Percentiles rank a stretch among this genome's conserved stretches.
These are phyloP conservation scores for Mactra quadrangularis DNA, from an alignment of 1,140 invertebrate genomes.

Conservation along the genomic window DNA sequence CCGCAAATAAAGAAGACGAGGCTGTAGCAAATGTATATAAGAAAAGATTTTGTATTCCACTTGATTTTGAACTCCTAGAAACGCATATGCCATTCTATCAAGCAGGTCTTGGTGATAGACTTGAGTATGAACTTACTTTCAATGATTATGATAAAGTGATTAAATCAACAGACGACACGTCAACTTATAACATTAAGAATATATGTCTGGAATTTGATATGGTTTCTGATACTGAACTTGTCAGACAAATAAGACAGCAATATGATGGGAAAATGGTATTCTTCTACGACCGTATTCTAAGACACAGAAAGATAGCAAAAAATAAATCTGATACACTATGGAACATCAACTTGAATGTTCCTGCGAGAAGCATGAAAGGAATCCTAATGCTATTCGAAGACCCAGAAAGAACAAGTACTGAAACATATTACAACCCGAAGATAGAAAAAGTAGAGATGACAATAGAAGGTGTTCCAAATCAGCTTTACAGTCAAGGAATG, in stretches of 20 bases:
- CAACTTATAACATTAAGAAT: constrained; percentile 5
- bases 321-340: no score
- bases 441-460: constrained; percentile 60
- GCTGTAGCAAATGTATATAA: constrained; percentile 10
- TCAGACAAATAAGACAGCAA: neutral
- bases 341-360: constrained; percentile 67
- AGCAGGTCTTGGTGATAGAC: constrained; percentile 11
- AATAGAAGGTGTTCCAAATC: constrained; percentile 61
- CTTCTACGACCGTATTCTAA: constrained; percentile 42
- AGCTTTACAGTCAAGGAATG: constrained; percentile 63
- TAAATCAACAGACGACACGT: neutral
- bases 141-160: constrained; percentile 23
- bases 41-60: constrained; percentile 34
- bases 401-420: constrained; percentile 29
- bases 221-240: no score
- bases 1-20: neutral
- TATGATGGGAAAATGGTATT: neutral
- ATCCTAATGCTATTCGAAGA: constrained; percentile 64
- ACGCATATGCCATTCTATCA: constrained; percentile 58
- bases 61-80: constrained; percentile 51
- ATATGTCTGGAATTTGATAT: constrained; percentile 1
- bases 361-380: constrained; percentile 61
- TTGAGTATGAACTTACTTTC: constrained; percentile 18
- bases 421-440: constrained; percentile 50
- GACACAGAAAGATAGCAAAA: no score